Base-by-base conservation (phyloP, 2,113 vertebrate species). In the Penelope pileata region DNA sequence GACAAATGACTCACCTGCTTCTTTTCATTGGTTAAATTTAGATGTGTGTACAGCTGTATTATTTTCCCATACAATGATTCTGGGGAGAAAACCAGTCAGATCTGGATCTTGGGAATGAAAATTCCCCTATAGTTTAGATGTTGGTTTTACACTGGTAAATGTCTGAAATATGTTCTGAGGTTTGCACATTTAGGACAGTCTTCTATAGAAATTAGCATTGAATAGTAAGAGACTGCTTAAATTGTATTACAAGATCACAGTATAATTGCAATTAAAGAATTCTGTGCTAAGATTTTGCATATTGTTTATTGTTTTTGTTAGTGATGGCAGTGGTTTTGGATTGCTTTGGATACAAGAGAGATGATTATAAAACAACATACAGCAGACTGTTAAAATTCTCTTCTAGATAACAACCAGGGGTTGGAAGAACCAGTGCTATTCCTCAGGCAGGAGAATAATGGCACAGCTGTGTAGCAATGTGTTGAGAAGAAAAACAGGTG, bases 21-120 rank as follows among this genome's bases (percentile, higher is more conserved):
- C 70, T 95, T 88, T 77, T 80, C 34, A 83, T 90, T 93, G 59
- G 72, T 92, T 96, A 97, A 93, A 94, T 95, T 93, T 93, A 94
- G 91, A 12, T 88, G 24, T 18, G 15, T 34, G 50, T 74, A 80
- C 34, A 87, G 79, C 58, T 75, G 40, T 17, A 75, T 82, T 93
- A 79, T 83, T 85, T 77, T 79, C 38, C 18, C 42, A 45, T 85
- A 70, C 63, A 94, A 77, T 24, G 53, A 91, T 47, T 82, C 67
- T 32, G 67, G 15, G 23, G 17, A 93, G 84, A 91, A 88, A 89
- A 75, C 32, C 63, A 86, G 21, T 53, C 48, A 93, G 43, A 43
- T 27, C 12, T 82, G 64, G 38, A 38, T 73, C 27, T 67, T 72
- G 50, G 60, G n/a, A 92, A 92, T 64, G 58, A 63, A 78, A 78